Evolutionary conservation across 2,113 vertebrate species (phyloP), one percentile per base, ranked within the genome.

Genomic region (Megaleporinus macrocephalus): DNA sequence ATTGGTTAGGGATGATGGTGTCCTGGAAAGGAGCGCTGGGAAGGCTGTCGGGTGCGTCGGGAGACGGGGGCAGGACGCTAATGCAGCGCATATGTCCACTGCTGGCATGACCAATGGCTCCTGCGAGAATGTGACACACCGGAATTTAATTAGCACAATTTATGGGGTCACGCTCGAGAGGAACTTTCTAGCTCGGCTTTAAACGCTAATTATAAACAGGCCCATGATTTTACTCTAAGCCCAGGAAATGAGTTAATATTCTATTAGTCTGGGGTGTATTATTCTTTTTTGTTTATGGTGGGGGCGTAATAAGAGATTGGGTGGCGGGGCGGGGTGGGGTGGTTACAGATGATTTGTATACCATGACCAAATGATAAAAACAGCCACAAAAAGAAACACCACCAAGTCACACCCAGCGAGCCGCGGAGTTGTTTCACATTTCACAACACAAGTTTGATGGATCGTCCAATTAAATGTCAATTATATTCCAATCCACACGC

Each of bases 81-180:
- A 85, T 71, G 61, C 49, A 73, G n/a, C 36, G 66, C 75, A 82
- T 55, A 71, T 80, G 83, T 63, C 22, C 73, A 66, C 1, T n/a
- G 68, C 41, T 44, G 77, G 76, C 71, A 49, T 51, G 74, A 68
- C 61, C 69, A 41, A 51, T 24, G 75, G 47, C 41, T 78, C 22
- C 69, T 53, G 41, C 5, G 55, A 36, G 36, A 76, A 69, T 69
- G 18, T 20, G 72, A 76, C 47, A 72, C 26, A 33, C 73, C 76
- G 65, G 57, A 79, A 83, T 83, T 79, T 65, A 49, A 85, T 85
- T 83, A 59, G 47, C 65, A 33, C 49, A 70, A 68, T 82, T 79
- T 85, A 85, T 47, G 77, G 81, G 66, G 68, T 79, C 84, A 65
- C 10, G 16, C 10, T 13, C 41, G 63, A 76, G 71, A 27, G 76